Percentiles rank a stretch among this genome's conserved stretches.
phyloP scores from a whole-genome alignment of 2,888 invertebrate species.

The Meteorus cinctellus region DNA sequence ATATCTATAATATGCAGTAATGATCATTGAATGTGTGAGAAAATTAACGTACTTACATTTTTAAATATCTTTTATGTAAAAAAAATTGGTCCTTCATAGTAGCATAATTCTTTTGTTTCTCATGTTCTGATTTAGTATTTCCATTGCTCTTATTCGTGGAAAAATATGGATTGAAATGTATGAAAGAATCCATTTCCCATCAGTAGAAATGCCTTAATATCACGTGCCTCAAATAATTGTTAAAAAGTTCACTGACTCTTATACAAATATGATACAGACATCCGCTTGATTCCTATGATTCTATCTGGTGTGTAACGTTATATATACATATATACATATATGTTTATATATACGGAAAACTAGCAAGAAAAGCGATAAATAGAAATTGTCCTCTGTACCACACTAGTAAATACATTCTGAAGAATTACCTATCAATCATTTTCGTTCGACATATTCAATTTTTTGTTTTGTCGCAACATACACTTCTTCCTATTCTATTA shows the following conservation, averaged over 20 bases:
- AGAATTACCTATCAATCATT: constrained; percentile 63
- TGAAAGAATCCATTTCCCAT: constrained; percentile 53
- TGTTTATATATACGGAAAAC: constrained; percentile 35
- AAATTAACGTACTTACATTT: constrained; percentile 24
- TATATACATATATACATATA: constrained; percentile 61
- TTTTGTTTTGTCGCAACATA: constrained; percentile 19
- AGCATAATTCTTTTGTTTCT: background rate
- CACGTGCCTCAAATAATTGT: constrained; percentile 68
- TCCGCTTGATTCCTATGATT: constrained; percentile 62
- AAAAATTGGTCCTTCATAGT: background rate
- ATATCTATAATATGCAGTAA: background rate
- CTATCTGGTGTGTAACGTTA: constrained; percentile 29
- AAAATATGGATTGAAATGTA: background rate
- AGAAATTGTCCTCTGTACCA: constrained; percentile 68
- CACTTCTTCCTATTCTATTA: constrained; percentile 16
- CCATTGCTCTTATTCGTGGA: background rate
- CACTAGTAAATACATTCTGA: constrained; percentile 69
- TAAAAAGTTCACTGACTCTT: constrained; percentile 62
- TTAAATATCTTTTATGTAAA: background rate
- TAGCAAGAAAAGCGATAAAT: constrained; percentile 60
- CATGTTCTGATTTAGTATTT: background rate
- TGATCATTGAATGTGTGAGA: constrained; percentile 22
- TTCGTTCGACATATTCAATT: constrained; percentile 33
- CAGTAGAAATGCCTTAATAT: constrained; percentile 69
- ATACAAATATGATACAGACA: constrained; percentile 24